phyloP scores from a whole-genome alignment of 2,797 vertebrate genomes.

The Sibirionetta formosa region DNA sequence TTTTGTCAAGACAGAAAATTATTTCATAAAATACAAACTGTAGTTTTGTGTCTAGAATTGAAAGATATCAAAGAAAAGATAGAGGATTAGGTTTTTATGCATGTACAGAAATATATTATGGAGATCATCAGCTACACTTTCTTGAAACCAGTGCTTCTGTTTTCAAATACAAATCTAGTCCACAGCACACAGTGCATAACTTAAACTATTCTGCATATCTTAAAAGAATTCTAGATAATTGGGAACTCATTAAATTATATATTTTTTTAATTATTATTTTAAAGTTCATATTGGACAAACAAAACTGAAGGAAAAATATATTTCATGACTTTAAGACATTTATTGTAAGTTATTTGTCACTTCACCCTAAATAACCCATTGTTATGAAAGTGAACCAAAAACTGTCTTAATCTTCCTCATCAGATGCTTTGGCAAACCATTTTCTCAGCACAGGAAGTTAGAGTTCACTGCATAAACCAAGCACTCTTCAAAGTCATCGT shows the following conservation, averaged over 20 bases:
- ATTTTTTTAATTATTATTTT: no score
- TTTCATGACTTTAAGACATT: conserved; percentile 31
- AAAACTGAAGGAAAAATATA: conserved; percentile 13
- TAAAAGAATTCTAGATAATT: background rate
- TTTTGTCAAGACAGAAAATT: conserved; percentile 30
- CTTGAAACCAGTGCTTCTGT: background rate
- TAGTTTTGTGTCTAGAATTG: background rate
- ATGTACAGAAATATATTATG: background rate
- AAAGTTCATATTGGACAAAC: background rate
- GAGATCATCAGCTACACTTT: background rate
- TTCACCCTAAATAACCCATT: conserved; percentile 35
- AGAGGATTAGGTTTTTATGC: background rate
- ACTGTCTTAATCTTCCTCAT: conserved; percentile 74
- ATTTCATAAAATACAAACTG: background rate
- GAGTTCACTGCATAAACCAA: conserved; percentile 64
- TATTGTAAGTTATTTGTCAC: conserved; percentile 19
- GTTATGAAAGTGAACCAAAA: conserved; percentile 65
- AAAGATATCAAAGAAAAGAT: conserved; percentile 2
- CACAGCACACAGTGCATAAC: background rate
- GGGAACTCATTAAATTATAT: background rate
- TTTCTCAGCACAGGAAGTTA: conserved; percentile 66
- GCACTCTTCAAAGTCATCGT: conserved; percentile 57
- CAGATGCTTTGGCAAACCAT: conserved; percentile 80
- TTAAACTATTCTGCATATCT: background rate
- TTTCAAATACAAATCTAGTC: background rate